phyloP scores from a whole-genome alignment of 2,113 vertebrate genomes.

The Eptesicus fuscus region DNA sequence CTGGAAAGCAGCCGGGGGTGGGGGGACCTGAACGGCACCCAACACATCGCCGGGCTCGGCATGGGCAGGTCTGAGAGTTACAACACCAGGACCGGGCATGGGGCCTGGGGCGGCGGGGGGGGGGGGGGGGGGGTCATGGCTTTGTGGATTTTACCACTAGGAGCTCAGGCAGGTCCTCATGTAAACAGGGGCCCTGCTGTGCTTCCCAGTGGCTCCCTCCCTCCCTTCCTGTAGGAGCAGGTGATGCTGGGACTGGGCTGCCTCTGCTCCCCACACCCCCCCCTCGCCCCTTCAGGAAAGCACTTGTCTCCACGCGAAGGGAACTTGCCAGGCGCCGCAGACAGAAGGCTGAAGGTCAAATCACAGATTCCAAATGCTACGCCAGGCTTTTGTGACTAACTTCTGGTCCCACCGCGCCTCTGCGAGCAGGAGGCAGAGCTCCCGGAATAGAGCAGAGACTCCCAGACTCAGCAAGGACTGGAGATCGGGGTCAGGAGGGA shows the following conservation, averaged over 20 bases:
- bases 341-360: slow-evolving; percentile 52
- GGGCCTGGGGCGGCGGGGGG: no score
- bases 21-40: not conserved
- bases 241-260: not conserved
- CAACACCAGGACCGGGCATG: not conserved
- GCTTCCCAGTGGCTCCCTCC: not conserved
- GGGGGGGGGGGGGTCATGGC: no score
- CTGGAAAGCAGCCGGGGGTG: rapidly evolving
- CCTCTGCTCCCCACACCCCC: not conserved
- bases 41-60: not conserved
- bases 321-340: slow-evolving; percentile 1
- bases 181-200: no score
- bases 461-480: not conserved
- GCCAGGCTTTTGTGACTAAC: not conserved
- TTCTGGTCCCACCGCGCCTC: not conserved
- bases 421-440: not conserved
- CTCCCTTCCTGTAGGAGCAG: not conserved
- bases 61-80: not conserved
- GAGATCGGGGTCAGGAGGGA: not conserved
- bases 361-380: not conserved
- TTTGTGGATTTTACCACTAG: not conserved
- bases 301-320: not conserved
- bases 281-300: not conserved
- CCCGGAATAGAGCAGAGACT: not conserved
- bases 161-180: not conserved